Base-by-base conservation (phyloP, 2,797 vertebrate genomes). In the Salarias fasciatus region DNA sequence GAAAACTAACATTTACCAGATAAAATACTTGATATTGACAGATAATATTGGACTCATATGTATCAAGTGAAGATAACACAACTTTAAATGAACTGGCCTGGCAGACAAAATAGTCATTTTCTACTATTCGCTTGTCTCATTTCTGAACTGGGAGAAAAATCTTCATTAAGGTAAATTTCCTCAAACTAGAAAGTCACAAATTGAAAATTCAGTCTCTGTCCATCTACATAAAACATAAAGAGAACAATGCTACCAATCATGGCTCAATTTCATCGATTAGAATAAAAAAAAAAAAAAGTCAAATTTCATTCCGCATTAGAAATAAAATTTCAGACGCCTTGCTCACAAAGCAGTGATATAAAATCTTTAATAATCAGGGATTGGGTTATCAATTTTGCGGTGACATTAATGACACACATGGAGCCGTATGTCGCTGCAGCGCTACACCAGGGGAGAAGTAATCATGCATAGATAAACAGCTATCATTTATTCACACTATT, bases 381-480 rank as follows among this genome's bases (percentile, higher is more conserved):
- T 46, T 59, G 49, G 33, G 40, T 52, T 29, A 31, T 70, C 33
- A 48, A 24, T 76, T 73, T 53, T 5, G n/a, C 12, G 36, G 61
- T 41, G 44, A 45, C 13, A 60, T 58, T 38, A 63, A 38, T 36
- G 41, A 30, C 13, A 7, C 40, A 62, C 38, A 31, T 28, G 45
- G 60, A 78, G 35, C 43, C 11, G 3, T 47, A 42, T 47, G 48
- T 38, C 9, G 33, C 33, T 6, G 31, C 13, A 59, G 42, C 75
- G 65, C 55, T 66, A 55, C 37, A 53, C 45, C 18, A 50, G 53
- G 12, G 24, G 45, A 58, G 38, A 18, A 51, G 53, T 42, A 54
- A 68, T 72, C 79, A 77, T 83, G 79, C 73, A 75, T 31, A 42
- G 54, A 80, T 38, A 68, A 84, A 77, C 28, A 64, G 52, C 58